A percentile compares a stretch with the other conserved stretches of the same genome.
Conservation (phyloP, 2,888 invertebrate species). For the Hemicrepidius hirtus region DNA sequence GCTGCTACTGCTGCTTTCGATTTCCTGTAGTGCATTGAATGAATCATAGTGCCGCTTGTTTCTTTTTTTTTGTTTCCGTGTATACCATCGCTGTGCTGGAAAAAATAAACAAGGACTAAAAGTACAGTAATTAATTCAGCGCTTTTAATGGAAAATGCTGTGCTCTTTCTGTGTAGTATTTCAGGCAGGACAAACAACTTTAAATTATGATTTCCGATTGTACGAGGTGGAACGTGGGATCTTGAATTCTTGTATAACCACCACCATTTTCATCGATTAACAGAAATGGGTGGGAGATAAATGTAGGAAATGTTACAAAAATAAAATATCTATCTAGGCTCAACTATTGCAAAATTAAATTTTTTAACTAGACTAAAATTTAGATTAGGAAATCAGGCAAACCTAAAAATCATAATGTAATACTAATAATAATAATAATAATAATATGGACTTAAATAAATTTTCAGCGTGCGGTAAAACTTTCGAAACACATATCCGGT, state of each 20-base stretch:
- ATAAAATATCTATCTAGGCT: no score
- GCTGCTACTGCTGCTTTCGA: constrained; percentile 25
- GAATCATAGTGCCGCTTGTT: constrained; percentile 17
- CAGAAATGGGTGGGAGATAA: neutral
- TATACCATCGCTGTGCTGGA: constrained; percentile 6
- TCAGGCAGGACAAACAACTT: constrained; percentile 40
- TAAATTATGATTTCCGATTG: constrained; percentile 46
- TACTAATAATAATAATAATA: no score
- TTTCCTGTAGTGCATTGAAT: constrained; percentile 28
- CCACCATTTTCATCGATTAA: constrained; percentile 21
- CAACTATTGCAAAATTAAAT: no score
- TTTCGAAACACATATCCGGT: no score
- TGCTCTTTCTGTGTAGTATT: constrained; percentile 26
- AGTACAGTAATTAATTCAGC: constrained; percentile 45
- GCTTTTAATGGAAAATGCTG: constrained; percentile 43
- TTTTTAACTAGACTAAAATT: no score
- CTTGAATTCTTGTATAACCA: constrained; percentile 15
- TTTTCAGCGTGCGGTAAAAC: no score
- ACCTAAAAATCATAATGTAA: no score
- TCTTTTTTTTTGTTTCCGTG: constrained; percentile 20
- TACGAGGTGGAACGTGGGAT: constrained; percentile 4
- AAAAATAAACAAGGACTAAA: constrained; percentile 41
- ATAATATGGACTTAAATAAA: no score
- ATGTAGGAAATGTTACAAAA: neutral
- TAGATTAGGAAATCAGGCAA: no score